phyloP scores from a whole-genome alignment of 2,888 invertebrate genomes.

The Masnerella sp. region DNA sequence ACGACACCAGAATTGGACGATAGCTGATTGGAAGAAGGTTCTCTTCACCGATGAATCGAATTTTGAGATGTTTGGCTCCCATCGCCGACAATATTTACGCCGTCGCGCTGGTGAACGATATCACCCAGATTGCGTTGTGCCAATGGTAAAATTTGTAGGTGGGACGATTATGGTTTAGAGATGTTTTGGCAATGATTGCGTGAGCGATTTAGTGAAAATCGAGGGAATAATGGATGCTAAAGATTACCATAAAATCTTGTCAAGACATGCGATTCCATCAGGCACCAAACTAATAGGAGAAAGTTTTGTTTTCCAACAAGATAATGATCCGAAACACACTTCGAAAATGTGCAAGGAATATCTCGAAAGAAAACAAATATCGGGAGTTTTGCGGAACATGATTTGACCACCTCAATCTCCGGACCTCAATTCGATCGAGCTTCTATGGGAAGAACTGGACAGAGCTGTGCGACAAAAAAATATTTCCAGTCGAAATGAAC shows the following conservation, averaged over 20 bases:
- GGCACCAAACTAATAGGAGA: conserved; percentile 47
- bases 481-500: background rate
- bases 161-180: conserved; percentile 2
- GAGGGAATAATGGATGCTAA: conserved; percentile 42
- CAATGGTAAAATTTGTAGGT: conserved; percentile 32
- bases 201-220: conserved; percentile 58
- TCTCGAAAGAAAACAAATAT: conserved; percentile 24
- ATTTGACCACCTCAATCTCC: conserved; percentile 45
- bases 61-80: conserved; percentile 43
- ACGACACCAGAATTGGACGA: conserved; percentile 33
- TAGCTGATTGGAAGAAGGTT: conserved; percentile 53
- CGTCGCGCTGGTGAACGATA: conserved; percentile 21
- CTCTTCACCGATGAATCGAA: conserved; percentile 58
- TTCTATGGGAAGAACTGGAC: conserved; percentile 57
- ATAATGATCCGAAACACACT: conserved; percentile 29
- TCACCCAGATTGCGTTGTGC: conserved; percentile 25
- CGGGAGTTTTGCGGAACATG: conserved; percentile 37
- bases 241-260: conserved; percentile 57
- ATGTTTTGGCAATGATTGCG: conserved; percentile 36
- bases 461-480: conserved; percentile 17
- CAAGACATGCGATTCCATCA: conserved; percentile 40
- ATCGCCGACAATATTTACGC: conserved; percentile 40
- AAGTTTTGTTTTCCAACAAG: conserved; percentile 59
- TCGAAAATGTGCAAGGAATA: conserved; percentile 49
- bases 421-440: conserved; percentile 50